These are phyloP conservation scores for Epinephelus moara DNA, from an alignment of 2,113 vertebrate genomes.

Conservation along the genomic window DNA sequence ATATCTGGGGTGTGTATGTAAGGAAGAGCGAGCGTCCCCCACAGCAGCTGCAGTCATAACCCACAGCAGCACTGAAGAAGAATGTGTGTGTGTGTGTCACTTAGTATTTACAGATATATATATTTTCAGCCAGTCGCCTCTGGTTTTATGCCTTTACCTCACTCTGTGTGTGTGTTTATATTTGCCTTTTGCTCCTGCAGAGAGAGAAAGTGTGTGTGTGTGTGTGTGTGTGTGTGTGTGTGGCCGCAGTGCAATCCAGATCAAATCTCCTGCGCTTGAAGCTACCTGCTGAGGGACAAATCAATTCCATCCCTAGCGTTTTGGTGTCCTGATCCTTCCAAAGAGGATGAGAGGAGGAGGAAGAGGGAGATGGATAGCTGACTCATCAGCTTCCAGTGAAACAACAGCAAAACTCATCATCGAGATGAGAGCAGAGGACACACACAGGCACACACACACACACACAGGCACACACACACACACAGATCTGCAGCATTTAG, in stretches of 20 bases:
- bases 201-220: no score
- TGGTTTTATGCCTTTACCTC: constrained; percentile 21
- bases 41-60: constrained; percentile 32
- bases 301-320: constrained; percentile 22
- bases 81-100: not conserved
- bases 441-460: constrained; percentile 9
- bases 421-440: constrained; percentile 25
- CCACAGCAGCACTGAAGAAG: not conserved
- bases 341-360: constrained; percentile 24
- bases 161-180: constrained; percentile 18
- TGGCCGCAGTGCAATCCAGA: not conserved
- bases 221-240: not conserved
- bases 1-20: not conserved
- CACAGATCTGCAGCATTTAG: constrained; percentile 9
- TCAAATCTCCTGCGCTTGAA: constrained; percentile 16
- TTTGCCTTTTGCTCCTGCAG: constrained; percentile 8
- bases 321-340: constrained; percentile 5
- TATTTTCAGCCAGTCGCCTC: constrained; percentile 26
- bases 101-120: constrained; percentile 39
- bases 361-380: constrained; percentile 47
- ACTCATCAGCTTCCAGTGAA: constrained; percentile 60
- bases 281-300: constrained; percentile 37
- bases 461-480: constrained; percentile 13
- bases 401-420: constrained; percentile 35
- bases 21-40: not conserved